Evolutionary conservation across 2,113 vertebrate genomes (phyloP), one percentile per base, ranked within the genome.

Genomic region (Catagonus wagneri): DNA sequence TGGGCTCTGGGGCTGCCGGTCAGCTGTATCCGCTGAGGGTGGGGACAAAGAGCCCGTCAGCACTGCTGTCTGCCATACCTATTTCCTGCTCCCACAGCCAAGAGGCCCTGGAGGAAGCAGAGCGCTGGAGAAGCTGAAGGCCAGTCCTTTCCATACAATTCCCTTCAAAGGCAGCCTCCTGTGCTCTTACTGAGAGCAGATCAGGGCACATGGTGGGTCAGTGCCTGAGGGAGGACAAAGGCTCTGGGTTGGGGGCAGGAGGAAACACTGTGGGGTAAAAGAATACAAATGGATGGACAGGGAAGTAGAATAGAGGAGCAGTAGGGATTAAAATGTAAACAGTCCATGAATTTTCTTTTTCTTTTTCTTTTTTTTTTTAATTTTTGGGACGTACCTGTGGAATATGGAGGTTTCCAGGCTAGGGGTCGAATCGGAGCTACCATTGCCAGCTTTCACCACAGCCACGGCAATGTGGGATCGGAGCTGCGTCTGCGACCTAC

Each of bases 11-110:
- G 52, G 83, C 79, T 39, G n/a, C 61, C 0, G 3, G 84, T 95
- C 92, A 94, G 90, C 84, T 96, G 95, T 96, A 83, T 98, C 94
- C 19, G 52, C 60, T 60, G n/a, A 7, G 78, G 61, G 20, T 60
- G 52, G 74, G 69, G 72, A 90, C 84, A 90, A 36, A 96, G 27
- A 78, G 87, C 81, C 34, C 22, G 80, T 96, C 96, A 95, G 95
- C 80, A 29, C 29, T 32, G 60, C 58, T 60, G 56, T 32, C 60
- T 79, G 80, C 39, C 56, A 29, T 89, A 29, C n/a, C 44, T 34
- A 13, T 88, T 97, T 97, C 95, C 96, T 96, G 52, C n/a, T 89
- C 20, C 63, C 83, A 61, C 0, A 29, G 74, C 68, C 72, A 39
- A 69, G 58, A 94, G 93, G 44, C 52, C 69, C 27, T 74, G 17